Evolutionary conservation across 2,888 invertebrate genomes (phyloP), one percentile per base, ranked within the genome.

Genomic region (Coenonympha glycerion): DNA sequence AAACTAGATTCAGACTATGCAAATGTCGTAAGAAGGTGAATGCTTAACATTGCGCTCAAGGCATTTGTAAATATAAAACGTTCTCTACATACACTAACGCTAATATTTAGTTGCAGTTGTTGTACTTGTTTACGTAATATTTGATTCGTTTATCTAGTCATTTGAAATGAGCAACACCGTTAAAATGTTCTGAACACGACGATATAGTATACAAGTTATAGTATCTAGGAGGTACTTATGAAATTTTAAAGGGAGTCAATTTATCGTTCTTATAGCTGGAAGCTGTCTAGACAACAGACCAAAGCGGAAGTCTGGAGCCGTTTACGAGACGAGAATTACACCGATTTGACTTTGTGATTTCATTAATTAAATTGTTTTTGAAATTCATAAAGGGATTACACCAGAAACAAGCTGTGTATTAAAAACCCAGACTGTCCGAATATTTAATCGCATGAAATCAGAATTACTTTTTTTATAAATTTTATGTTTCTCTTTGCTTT

Each of bases 261-360:
- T 40, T 31, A 44, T 28, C 42, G 44, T 52, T 28, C 53, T 47
- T 31, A 73, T 76, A 76, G 74, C 75, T 75, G 49, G 63, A 61
- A 55, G 64, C 47, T 53, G 80, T 79, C 79, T 78, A 79, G 77
- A 75, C 49, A n/a, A n/a, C n/a, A n/a, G 37, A 30, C 39, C 45
- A 45, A 40, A 34, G 33, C 45, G 49, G 52, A 53, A 45, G 45
- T 39, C 39, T 39, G 9, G 39, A 16, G 37, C 37, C 18, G 37
- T 22, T 37, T 22, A 22, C 22, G 13, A 39, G 39, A 39, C 24
- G 39, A 24, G 6, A 39, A 11, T 39, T 24, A 15, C 39, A 22
- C 9, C 24, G 22, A 24, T 39, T 39, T 39, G 4, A 39, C 22
- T 39, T 39, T 39, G 24, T 2, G 16, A 39, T 39, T 3, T 15